A percentile compares a stretch with the other conserved stretches of the same genome.
phyloP scores from a whole-genome alignment of 1,140 invertebrate genomes.

The Bombus sibiricus region DNA sequence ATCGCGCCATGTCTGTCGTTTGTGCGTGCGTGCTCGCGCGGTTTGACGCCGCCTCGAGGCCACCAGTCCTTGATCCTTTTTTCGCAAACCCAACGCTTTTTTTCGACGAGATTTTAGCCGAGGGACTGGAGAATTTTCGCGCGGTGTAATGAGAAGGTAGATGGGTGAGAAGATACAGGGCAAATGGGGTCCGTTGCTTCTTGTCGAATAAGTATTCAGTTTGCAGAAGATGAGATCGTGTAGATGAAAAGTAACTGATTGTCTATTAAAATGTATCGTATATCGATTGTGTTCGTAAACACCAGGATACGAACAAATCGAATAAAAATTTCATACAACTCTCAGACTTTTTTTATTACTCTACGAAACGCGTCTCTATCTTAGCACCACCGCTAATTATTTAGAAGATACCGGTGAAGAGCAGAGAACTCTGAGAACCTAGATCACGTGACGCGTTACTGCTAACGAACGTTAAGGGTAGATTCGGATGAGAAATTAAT shows the following conservation, averaged over 20 bases:
- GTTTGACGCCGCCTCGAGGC: background rate
- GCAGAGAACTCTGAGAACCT: background rate
- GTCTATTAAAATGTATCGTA: too few species aligned
- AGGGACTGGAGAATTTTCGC: background rate
- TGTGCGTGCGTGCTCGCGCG: conserved; percentile 17
- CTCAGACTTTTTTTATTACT: too few species aligned
- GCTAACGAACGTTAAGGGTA: background rate
- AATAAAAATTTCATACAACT: too few species aligned
- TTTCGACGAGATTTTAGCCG: background rate
- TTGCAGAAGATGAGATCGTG: too few species aligned
- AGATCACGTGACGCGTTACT: background rate
- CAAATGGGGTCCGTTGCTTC: background rate
- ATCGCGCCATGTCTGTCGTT: conserved; percentile 20
- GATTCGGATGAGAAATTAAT: conserved; percentile 26
- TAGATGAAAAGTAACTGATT: too few species aligned
- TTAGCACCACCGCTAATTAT: background rate
- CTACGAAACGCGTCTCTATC: too few species aligned
- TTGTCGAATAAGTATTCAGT: background rate
- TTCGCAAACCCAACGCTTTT: background rate
- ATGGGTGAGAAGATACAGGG: background rate
- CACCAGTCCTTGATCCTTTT: background rate
- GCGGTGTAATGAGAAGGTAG: background rate
- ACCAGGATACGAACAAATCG: too few species aligned
- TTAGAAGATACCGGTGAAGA: background rate
- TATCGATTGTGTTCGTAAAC: too few species aligned